Conservation (phyloP, 2,888 invertebrate genomes). For the Drosophila antonietae region DNA sequence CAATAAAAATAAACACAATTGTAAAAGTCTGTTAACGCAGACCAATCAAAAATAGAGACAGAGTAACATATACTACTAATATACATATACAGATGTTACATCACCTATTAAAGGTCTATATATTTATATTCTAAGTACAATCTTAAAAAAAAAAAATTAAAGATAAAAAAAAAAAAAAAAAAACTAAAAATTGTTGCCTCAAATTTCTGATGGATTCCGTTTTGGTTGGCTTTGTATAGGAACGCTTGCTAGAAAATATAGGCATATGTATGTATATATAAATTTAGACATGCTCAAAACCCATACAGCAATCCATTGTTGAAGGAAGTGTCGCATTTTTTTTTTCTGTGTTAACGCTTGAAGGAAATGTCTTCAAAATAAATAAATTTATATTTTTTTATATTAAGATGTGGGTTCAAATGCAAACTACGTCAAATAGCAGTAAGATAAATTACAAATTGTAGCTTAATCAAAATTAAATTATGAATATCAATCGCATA, state of each 20-base stretch:
- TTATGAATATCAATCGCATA: constrained; percentile 46
- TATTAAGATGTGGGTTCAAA: constrained; percentile 12
- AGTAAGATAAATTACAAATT: constrained; percentile 28
- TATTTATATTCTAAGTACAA: constrained; percentile 10
- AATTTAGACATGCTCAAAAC: constrained; percentile 60
- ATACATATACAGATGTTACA: constrained; percentile 5
- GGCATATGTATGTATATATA: constrained; percentile 20
- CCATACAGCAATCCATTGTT: constrained; percentile 33
- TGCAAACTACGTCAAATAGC: constrained; percentile 34
- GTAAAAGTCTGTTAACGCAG: constrained; percentile 47
- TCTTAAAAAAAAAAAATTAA: constrained; percentile 4
- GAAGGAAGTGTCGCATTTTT: constrained; percentile 37
- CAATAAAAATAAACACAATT: constrained; percentile 49
- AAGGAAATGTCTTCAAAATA: constrained; percentile 24
- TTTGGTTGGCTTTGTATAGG: constrained; percentile 7
- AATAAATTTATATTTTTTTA: constrained; percentile 7
- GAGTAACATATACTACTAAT: constrained; percentile 20
- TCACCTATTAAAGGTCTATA: constrained; percentile 31
- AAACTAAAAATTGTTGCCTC: constrained; percentile 14
- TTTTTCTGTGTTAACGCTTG: constrained; percentile 36
- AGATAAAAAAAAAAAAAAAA: neutral
- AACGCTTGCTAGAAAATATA: constrained; percentile 16
- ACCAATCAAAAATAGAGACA: constrained; percentile 34
- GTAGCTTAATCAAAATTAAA: constrained; percentile 47
- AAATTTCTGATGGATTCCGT: constrained; percentile 15